Evolutionary conservation across 2,888 invertebrate genomes (phyloP).

Genomic region (Xanthia togata): DNA sequence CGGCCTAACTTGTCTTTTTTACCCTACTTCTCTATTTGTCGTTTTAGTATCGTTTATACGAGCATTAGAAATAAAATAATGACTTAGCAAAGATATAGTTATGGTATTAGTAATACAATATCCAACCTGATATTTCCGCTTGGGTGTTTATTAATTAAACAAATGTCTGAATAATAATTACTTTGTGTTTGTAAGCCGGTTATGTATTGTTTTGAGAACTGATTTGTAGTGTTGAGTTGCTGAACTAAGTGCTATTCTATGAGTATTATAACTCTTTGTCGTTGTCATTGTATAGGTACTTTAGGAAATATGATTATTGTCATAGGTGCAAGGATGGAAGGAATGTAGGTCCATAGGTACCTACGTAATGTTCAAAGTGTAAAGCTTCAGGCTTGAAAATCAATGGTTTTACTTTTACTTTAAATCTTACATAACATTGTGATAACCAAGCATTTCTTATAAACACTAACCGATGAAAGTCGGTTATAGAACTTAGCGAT

Average conservation of each 20-base stretch:
- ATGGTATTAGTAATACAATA: constrained; percentile 24
- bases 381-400: too few species aligned
- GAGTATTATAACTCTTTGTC: not conserved
- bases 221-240: constrained; percentile 17
- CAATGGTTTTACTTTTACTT: too few species aligned
- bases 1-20: too few species aligned
- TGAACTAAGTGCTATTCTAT: constrained; percentile 15
- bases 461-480: too few species aligned
- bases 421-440: too few species aligned
- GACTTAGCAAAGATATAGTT: not conserved
- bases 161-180: constrained; percentile 19
- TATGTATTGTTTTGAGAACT: constrained; percentile 26
- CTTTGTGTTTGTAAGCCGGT: constrained; percentile 19
- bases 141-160: constrained; percentile 5
- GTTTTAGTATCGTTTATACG: too few species aligned
- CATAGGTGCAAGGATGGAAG: not conserved
- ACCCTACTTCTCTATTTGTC: too few species aligned
- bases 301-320: not conserved
- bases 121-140: constrained; percentile 50
- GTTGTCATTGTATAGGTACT: not conserved
- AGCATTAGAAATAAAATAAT: not conserved
- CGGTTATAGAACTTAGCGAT: too few species aligned
- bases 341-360: too few species aligned
- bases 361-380: too few species aligned
- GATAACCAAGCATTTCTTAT: too few species aligned